Conservation (phyloP, 2,888 invertebrate genomes). For the Oasisia sp. region DNA sequence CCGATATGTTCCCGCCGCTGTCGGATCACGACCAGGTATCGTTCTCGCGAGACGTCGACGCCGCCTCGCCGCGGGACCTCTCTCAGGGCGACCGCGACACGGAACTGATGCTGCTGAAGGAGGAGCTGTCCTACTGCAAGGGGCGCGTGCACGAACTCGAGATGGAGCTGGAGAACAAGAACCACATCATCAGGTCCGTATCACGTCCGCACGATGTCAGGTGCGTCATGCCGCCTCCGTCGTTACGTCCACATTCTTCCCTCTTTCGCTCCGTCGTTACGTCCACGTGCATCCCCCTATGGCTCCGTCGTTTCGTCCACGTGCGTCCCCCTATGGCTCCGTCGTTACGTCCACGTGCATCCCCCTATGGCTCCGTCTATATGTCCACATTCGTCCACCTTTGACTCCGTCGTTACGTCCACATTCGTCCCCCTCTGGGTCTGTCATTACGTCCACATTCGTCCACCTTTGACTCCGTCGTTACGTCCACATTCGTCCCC, state of each 20-base stretch:
- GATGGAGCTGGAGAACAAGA: slow-evolving; percentile 4
- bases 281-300: neutral
- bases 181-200: slow-evolving; percentile 7
- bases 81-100: neutral
- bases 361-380: neutral
- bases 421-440: too few relatives aligned
- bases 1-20: slow-evolving; percentile 12
- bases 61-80: neutral
- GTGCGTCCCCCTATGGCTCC: neutral
- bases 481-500: too few relatives aligned
- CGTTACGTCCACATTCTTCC: neutral
- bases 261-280: neutral
- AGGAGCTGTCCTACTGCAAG: neutral
- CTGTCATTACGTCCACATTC: too few relatives aligned
- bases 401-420: too few relatives aligned
- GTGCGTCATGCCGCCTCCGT: neutral
- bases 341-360: neutral
- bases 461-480: too few relatives aligned
- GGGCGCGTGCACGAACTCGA: neutral
- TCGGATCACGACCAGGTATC: neutral
- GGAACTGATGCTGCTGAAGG: slow-evolving; percentile 10
- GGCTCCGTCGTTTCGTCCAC: neutral
- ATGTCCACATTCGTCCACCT: neutral
- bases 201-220: neutral
- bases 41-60: slow-evolving; percentile 11